Percentiles rank a stretch among this genome's conserved stretches.
phyloP scores from a whole-genome alignment of 92 coral and sea anemone species.

The Porites cylindrica region DNA sequence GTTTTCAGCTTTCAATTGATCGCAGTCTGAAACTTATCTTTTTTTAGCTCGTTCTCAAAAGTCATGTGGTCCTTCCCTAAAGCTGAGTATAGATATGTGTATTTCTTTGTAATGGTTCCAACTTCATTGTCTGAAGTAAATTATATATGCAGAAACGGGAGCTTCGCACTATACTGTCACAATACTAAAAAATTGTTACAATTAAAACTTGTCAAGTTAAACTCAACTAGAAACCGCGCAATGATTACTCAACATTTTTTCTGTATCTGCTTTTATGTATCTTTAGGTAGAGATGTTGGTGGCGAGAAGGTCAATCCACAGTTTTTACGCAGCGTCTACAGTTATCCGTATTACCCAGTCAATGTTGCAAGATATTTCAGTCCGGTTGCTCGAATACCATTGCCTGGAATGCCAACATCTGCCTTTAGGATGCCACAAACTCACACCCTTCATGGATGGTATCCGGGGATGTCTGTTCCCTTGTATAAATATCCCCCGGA shows the following conservation, averaged over 20 bases:
- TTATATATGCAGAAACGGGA: too few species aligned
- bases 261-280: neutral
- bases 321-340: neutral
- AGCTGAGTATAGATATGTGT: too few species aligned
- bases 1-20: too few species aligned
- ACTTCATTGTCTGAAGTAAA: too few species aligned
- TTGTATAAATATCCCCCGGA: neutral
- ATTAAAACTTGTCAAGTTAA: neutral
- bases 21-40: too few species aligned
- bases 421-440: neutral
- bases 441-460: neutral
- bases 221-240: neutral
- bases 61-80: too few species aligned
- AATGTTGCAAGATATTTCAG: neutral
- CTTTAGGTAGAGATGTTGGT: neutral
- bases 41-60: too few species aligned
- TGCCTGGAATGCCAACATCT: neutral
- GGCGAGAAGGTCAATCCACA: neutral
- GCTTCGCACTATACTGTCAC: too few species aligned
- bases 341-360: neutral
- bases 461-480: neutral
- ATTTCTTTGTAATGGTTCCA: too few species aligned
- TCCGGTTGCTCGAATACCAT: neutral
- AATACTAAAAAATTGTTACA: neutral
- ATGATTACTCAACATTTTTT: neutral